phyloP scores from a whole-genome alignment of 2,888 invertebrate species.

The Eudasyphora cyanicolor region DNA sequence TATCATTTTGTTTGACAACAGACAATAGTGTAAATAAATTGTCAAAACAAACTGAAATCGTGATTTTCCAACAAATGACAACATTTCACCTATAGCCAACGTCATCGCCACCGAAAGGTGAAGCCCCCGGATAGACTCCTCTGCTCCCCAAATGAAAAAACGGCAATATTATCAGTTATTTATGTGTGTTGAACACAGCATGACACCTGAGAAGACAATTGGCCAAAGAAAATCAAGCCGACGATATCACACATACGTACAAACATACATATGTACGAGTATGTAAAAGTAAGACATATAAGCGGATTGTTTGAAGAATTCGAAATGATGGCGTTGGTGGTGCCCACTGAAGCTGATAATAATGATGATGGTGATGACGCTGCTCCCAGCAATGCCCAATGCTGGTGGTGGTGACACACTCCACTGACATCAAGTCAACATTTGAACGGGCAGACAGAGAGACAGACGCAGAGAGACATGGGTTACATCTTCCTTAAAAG shows the following conservation, averaged over 20 bases:
- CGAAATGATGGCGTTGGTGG: background rate
- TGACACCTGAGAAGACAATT: constrained; percentile 42
- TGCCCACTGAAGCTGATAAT: constrained; percentile 29
- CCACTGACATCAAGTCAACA: constrained; percentile 30
- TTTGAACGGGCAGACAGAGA: background rate
- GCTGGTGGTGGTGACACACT: constrained; percentile 52
- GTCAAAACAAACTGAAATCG: constrained; percentile 47
- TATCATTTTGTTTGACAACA: constrained; percentile 15
- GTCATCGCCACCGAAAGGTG: background rate
- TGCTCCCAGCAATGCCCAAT: background rate
- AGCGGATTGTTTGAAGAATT: too few species aligned
- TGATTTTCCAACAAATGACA: constrained; percentile 52
- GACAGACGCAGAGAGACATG: background rate
- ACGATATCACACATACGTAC: background rate
- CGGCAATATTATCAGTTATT: constrained; percentile 45
- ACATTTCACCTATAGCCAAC: constrained; percentile 42
- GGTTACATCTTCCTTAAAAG: background rate
- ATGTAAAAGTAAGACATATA: too few species aligned
- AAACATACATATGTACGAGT: constrained; percentile 21
- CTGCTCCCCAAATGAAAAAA: too few species aligned
- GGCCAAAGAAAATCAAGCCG: background rate
- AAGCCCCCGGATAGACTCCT: too few species aligned
- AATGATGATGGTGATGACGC: constrained; percentile 35
- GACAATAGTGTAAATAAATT: constrained; percentile 44
- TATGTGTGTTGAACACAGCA: constrained; percentile 44